Evolutionary conservation across 2,113 vertebrate species (phyloP).

Genomic region (Ophthalmotilapia sp.): DNA sequence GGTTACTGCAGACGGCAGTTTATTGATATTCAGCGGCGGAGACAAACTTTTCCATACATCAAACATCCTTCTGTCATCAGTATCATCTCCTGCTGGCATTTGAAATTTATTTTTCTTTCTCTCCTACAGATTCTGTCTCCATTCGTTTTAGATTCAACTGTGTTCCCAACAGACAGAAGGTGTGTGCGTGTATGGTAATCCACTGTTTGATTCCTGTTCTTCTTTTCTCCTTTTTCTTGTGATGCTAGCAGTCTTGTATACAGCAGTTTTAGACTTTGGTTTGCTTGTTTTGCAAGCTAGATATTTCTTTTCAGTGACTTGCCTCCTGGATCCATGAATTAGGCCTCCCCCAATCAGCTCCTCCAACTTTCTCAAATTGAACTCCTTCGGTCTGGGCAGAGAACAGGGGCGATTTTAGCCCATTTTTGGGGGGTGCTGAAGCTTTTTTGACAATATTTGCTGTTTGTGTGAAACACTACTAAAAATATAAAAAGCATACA

Average conservation of each 20-base stretch:
- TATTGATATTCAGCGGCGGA: constrained; percentile 46
- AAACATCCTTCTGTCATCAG: constrained; percentile 37
- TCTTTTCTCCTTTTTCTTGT: not conserved
- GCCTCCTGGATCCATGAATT: not conserved
- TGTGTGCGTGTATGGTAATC: not conserved
- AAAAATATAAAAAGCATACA: not conserved
- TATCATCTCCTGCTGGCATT: constrained; percentile 36
- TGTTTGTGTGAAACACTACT: not conserved
- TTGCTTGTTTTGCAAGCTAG: not conserved
- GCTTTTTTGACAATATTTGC: not conserved
- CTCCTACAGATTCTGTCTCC: not conserved
- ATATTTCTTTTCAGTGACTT: not conserved
- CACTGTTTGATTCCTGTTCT: not conserved
- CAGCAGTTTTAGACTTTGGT: not conserved
- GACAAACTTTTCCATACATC: constrained; percentile 53
- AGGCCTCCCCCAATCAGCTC: not conserved
- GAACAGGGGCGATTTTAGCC: rapidly evolving
- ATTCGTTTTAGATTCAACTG: not conserved
- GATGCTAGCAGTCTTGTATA: not conserved
- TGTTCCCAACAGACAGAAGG: not conserved
- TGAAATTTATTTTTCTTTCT: constrained; percentile 25
- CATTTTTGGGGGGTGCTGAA: rapidly evolving
- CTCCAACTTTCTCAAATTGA: not conserved
- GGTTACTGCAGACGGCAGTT: constrained; percentile 39
- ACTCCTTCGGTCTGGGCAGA: not conserved